phyloP scores from a whole-genome alignment of 1,140 invertebrate genomes.

The Steinernema feltiae region DNA sequence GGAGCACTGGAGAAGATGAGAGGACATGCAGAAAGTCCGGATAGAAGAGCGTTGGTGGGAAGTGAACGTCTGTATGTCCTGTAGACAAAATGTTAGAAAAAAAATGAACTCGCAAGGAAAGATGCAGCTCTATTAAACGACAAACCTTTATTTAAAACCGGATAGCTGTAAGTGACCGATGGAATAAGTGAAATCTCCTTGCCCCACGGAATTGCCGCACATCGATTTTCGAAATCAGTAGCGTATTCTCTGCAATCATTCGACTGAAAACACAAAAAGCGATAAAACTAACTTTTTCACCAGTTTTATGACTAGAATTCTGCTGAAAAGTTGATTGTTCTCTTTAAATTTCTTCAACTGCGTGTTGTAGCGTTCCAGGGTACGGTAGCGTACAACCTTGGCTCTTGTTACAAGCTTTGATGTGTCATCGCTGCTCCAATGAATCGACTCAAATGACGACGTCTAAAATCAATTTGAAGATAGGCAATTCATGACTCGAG shows the following conservation, averaged over 20 bases:
- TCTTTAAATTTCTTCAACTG: slow-evolving; percentile 4
- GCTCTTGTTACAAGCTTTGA: neutral
- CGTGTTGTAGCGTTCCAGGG: neutral
- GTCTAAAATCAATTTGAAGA: too few species aligned
- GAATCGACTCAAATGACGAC: neutral
- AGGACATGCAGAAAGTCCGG: neutral
- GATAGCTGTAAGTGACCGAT: neutral
- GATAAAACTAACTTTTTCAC: neutral
- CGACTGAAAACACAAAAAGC: neutral
- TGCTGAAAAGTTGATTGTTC: neutral
- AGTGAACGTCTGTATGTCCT: neutral
- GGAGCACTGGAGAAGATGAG: neutral
- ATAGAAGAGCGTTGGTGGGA: neutral
- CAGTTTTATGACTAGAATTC: neutral
- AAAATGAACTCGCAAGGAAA: neutral
- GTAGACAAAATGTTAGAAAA: neutral
- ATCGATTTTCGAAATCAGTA: neutral
- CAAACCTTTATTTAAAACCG: neutral
- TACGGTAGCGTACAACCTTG: neutral
- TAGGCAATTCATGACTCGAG: neutral
- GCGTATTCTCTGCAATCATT: neutral
- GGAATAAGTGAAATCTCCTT: neutral
- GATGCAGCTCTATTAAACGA: too few species aligned
- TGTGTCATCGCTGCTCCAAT: neutral
- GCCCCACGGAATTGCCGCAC: neutral